Evolutionary conservation across 2,888 invertebrate species (phyloP).

Genomic region (Xylota sylvarum): DNA sequence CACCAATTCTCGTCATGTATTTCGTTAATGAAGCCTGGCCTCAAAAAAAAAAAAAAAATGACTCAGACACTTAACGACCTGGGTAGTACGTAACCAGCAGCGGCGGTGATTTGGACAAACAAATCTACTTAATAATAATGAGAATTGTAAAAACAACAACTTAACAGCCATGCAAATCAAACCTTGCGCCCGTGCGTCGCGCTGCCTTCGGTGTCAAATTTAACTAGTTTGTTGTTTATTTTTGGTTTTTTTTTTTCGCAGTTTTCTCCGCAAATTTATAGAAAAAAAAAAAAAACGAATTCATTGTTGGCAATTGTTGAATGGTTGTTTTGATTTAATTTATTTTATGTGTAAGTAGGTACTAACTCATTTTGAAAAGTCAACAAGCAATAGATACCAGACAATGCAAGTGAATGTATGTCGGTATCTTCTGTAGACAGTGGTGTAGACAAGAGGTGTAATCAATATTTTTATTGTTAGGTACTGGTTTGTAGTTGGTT

Average conservation of each 20-base stretch:
- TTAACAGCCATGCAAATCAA: background rate
- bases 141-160: conserved; percentile 7
- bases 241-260: background rate
- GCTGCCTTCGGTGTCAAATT: background rate
- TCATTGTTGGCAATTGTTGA: background rate
- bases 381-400: too few relatives aligned
- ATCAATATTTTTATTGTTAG: too few relatives aligned
- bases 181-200: background rate
- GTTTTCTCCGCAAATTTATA: too few relatives aligned
- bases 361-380: too few relatives aligned
- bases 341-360: too few relatives aligned
- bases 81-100: background rate
- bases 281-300: background rate
- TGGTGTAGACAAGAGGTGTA: conserved; percentile 2
- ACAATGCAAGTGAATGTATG: background rate
- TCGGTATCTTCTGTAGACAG: background rate
- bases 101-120: background rate
- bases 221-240: background rate
- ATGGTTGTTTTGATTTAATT: background rate
- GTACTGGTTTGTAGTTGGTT: too few relatives aligned
- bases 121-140: conserved; percentile 13
- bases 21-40: background rate
- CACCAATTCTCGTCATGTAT: background rate
- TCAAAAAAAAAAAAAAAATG: too few relatives aligned
- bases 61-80: background rate